Conservation (phyloP, 2,888 invertebrate species). For the Noctua comes region DNA sequence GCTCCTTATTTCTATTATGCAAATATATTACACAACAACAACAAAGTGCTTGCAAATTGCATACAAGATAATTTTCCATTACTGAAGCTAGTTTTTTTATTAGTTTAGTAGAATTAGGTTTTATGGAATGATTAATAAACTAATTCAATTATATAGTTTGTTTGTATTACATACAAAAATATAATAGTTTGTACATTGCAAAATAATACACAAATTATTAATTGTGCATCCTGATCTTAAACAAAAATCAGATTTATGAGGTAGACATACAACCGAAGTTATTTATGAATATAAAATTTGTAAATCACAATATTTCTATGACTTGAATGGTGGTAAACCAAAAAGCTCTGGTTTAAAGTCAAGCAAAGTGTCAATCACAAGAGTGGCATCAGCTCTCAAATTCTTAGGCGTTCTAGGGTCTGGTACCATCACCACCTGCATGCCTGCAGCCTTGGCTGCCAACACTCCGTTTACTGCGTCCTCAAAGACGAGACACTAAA, state of each 20-base stretch:
- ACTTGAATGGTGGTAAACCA: slow-evolving; percentile 93
- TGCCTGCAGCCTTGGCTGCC: slow-evolving; percentile 94
- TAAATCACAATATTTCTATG: slow-evolving; percentile 52
- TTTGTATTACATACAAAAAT: neutral
- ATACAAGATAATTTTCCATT: neutral
- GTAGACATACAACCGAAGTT: slow-evolving; percentile 43
- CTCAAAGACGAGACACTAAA: slow-evolving; percentile 96
- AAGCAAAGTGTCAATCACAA: slow-evolving; percentile 93
- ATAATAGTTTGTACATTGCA: neutral
- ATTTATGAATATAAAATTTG: slow-evolving; percentile 3
- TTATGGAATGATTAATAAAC: neutral
- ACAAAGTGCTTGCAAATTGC: slow-evolving; percentile 5
- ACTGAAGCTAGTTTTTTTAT: neutral
- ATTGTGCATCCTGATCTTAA: neutral
- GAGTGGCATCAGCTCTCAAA: slow-evolving; percentile 90
- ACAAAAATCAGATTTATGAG: slow-evolving; percentile 30
- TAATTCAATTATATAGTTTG: neutral
- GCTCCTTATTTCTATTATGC: neutral
- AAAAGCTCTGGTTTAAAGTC: slow-evolving; percentile 95
- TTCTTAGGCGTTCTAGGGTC: slow-evolving; percentile 86
- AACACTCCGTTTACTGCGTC: slow-evolving; percentile 97
- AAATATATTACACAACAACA: neutral
- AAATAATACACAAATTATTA: neutral
- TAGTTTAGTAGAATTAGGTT: neutral
- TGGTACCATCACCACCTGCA: slow-evolving; percentile 96